Conservation (phyloP, 1,140 invertebrate genomes). For the Andricus grossulariae region DNA sequence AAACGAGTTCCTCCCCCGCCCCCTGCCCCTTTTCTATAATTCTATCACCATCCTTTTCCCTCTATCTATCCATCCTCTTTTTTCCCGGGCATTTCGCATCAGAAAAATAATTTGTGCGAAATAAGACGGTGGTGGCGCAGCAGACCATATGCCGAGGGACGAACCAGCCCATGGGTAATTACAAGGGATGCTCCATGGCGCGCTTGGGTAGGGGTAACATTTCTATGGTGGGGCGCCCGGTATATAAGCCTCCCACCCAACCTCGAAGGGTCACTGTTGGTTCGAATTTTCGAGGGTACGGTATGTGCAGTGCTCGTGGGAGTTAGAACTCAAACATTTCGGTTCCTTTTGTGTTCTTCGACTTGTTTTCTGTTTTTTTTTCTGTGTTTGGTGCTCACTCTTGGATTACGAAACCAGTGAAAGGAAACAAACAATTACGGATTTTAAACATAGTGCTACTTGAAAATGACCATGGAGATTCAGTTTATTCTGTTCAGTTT, state of each 20-base stretch:
- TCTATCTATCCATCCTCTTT: constrained; percentile 28
- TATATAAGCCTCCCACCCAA: constrained; percentile 67
- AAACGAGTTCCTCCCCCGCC: constrained; percentile 35
- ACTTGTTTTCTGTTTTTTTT: background rate
- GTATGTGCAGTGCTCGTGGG: constrained; percentile 34
- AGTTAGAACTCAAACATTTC: background rate
- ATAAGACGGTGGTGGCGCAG: constrained; percentile 53
- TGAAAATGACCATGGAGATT: constrained; percentile 42
- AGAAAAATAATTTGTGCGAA: constrained; percentile 63
- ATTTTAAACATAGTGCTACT: constrained; percentile 40
- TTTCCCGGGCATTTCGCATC: constrained; percentile 34
- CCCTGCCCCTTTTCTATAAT: constrained; percentile 32
- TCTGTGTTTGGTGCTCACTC: constrained; percentile 10
- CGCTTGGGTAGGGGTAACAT: constrained; percentile 42
- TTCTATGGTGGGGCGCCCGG: constrained; percentile 60
- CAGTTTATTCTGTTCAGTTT: constrained; percentile 49
- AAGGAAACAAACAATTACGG: constrained; percentile 1
- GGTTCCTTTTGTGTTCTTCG: background rate
- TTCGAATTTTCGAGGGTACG: constrained; percentile 64
- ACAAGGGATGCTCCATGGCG: constrained; percentile 69
- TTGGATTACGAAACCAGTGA: constrained; percentile 11
- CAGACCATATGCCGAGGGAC: constrained; percentile 67
- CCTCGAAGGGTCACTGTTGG: constrained; percentile 69
- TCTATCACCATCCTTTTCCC: constrained; percentile 31
- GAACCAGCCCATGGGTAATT: constrained; percentile 67